phyloP scores from a whole-genome alignment of 2,113 vertebrate genomes.

The Diadophis punctatus region DNA sequence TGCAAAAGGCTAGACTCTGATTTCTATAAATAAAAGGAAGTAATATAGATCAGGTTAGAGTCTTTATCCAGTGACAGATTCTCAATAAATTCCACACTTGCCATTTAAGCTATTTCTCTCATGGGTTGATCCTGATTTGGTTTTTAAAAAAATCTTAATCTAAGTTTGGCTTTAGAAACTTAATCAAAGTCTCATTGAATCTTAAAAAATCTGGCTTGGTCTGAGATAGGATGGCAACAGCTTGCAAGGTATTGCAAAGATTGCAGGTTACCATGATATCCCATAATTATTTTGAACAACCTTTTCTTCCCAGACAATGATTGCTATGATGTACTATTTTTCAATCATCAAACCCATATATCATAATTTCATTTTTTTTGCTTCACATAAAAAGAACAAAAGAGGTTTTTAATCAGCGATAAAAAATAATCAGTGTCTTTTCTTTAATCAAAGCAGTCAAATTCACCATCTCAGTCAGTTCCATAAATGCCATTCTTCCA shows the following conservation, averaged over 20 bases:
- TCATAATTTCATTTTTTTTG: neutral
- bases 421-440: neutral
- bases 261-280: neutral
- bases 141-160: no score
- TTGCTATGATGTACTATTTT: neutral
- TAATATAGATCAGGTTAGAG: neutral
- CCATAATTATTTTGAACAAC: neutral
- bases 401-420: neutral
- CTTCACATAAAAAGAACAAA: neutral
- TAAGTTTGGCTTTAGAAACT: no score
- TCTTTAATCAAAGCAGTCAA: neutral
- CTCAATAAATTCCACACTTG: neutral
- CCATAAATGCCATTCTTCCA: neutral
- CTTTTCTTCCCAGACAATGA: neutral
- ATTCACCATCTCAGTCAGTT: neutral
- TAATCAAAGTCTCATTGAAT: no score
- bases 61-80: neutral
- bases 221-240: neutral
- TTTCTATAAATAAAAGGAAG: neutral
- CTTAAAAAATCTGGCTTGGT: neutral
- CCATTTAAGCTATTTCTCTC: neutral
- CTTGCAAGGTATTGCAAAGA: neutral
- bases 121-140: neutral
- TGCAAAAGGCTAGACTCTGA: neutral
- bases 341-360: neutral